These are phyloP conservation scores for Drosophila sucinea DNA, from an alignment of 1,140 invertebrate species.

Conservation along the genomic window DNA sequence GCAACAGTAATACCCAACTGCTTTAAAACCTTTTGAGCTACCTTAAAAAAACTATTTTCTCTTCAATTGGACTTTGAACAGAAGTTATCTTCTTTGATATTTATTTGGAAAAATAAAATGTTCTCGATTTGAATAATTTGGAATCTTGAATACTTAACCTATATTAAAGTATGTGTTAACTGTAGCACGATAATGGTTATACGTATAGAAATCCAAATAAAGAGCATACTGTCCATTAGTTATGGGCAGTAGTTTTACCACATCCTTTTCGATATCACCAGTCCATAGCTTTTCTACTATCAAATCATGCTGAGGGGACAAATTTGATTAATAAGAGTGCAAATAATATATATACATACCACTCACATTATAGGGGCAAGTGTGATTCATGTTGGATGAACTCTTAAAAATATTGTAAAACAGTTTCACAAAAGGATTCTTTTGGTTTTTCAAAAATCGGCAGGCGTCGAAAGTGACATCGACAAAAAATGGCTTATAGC, in stretches of 20 bases:
- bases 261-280: slow-evolving; percentile 25
- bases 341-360: too few relatives aligned
- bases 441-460: slow-evolving; percentile 9
- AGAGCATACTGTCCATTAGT: slow-evolving; percentile 42
- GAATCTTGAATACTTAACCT: neutral
- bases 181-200: neutral
- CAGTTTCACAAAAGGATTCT: neutral
- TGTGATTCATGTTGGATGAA: slow-evolving; percentile 32
- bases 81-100: too few relatives aligned
- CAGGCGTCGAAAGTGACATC: slow-evolving; percentile 28
- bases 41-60: too few relatives aligned
- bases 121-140: neutral
- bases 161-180: slow-evolving; percentile 9
- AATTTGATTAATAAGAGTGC: neutral
- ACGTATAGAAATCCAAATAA: neutral
- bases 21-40: too few relatives aligned
- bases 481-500: slow-evolving; percentile 34
- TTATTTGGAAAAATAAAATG: too few relatives aligned
- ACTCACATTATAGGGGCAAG: slow-evolving; percentile 40
- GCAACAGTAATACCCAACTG: too few relatives aligned
- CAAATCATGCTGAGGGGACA: slow-evolving; percentile 39
- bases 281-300: slow-evolving; percentile 29
- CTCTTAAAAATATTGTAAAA: slow-evolving; percentile 1
- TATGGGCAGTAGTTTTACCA: slow-evolving; percentile 22
- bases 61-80: too few relatives aligned